Evolutionary conservation across 1,140 invertebrate species (phyloP), one percentile per base, ranked within the genome.

Genomic region (Hycleus cichorii): DNA sequence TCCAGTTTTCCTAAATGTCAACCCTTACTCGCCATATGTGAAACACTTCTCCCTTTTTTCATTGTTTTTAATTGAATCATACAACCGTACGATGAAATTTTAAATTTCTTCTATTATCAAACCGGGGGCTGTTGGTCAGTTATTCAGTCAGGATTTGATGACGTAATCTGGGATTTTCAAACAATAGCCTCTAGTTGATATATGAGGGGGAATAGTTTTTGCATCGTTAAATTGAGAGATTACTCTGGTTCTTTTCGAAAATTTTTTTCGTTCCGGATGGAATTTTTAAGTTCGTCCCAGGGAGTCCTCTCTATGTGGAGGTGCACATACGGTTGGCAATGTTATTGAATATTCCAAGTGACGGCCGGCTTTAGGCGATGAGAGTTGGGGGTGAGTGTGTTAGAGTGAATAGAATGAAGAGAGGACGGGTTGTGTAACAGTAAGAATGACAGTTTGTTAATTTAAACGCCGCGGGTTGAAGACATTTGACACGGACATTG

Each of bases 371-470:
- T 32, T 32, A 4, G 7, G 32, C 32, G 32, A 2, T 32, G 32
- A 32, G 32, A 32, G 32, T 32, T 32, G 32, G 32, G 32, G 32
- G 32, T 32, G 32, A 32, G 32, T 32, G 32, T 32, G 32, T 32
- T 4, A 32, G 32, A 5, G 32, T 3, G 32, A 32, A 32, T 32
- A 32, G 32, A 32, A 18, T 18, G 18, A 7, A 32, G 32, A 27
- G 49, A 53, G 59, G 51, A 60, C 58, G 59, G 59, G 59, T 62
- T 55, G 56, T 47, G 56, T 47, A 18, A 18, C 18, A 18, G 55
- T 32, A 45, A 58, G 59, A 64, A 64, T 64, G 62, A 64, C 62
- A 64, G 62, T 58, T 60, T 58, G 62, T 64, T 64, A 60, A 64
- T 64, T 64, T 64, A 60, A 64, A 64, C 58, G 55, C 53, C 49